phyloP scores from a whole-genome alignment of 2,113 vertebrate species.

The Entomyzon cyanotis region DNA sequence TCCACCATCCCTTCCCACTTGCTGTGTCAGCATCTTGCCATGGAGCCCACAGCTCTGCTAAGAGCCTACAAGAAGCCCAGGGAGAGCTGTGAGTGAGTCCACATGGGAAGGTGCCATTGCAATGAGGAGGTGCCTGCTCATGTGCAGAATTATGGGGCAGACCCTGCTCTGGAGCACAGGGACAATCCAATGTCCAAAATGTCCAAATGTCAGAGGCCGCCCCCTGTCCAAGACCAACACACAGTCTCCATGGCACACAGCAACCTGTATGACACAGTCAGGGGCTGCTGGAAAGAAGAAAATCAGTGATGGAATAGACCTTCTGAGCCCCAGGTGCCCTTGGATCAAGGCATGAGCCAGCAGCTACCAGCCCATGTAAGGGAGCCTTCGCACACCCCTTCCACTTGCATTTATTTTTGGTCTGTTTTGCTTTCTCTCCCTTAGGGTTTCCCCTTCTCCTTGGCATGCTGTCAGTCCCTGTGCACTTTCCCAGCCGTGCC shows the following conservation, averaged over 20 bases:
- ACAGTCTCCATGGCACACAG: not conserved
- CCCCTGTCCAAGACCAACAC: not conserved
- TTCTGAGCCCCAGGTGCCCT: not conserved
- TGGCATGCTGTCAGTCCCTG: not conserved
- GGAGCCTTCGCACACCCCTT: not conserved
- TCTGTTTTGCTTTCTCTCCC: conserved; percentile 1
- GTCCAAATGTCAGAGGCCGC: not conserved
- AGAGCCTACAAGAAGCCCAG: not conserved
- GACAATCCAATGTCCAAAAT: accelerated
- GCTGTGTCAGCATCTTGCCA: not conserved
- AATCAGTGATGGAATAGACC: not conserved
- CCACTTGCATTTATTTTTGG: not conserved
- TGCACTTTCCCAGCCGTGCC: not conserved
- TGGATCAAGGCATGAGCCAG: not conserved
- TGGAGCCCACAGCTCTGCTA: not conserved
- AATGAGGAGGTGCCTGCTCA: accelerated
- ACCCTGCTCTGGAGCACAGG: not conserved
- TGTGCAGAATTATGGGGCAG: not conserved
- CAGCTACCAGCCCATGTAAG: not conserved
- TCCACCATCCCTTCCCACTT: not conserved
- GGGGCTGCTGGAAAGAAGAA: not conserved
- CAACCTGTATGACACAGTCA: not conserved
- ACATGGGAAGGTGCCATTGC: not conserved
- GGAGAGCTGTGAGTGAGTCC: accelerated
- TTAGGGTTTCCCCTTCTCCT: not conserved